Base-by-base conservation (phyloP, 1,140 invertebrate species). In the Ctenoplectra terminalis region DNA sequence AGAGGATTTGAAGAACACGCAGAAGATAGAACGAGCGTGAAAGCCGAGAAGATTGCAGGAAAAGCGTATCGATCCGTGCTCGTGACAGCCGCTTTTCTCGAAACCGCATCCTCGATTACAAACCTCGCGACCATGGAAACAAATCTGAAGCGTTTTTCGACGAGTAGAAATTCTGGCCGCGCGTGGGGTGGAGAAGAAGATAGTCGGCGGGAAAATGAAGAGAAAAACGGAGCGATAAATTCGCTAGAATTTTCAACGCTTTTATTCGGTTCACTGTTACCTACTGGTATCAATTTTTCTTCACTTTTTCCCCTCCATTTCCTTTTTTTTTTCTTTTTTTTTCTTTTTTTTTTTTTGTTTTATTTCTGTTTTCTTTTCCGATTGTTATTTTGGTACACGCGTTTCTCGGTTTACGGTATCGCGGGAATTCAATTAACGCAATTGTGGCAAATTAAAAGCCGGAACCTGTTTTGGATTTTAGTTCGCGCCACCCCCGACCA, bases 81-180 rank as follows among this genome's bases (percentile, higher is more conserved):
- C 17, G 50, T 78, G 75, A 78, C 64, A 70, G 75, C 43, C 64
- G 76, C 52, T 78, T 78, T 78, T 48, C 76, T 58, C 66, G 76
- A 78, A 71, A 71, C 76, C 66, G 66, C 52, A 46, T 54, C 66
- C 75, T 20, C 66, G 66, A 71, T 78, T 78, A 50, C 66, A 71
- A 48, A 26, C 54, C 13, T 31, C 29, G 29, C 26, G 40, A 20
- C 26, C 40, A 17, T n/a, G 43, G 40, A 15, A 78, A 78, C 66
- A 78, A 78, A 70, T 60, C 52, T 29, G 43, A 52, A 31, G 20
- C 46, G 54, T 77, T 58, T 48, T 20, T 37, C 61, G 34, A 54
- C 66, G 43, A 48, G 66, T 29, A 31, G 48, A 70, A 70, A n/a
- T 70, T 70, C 67, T 34, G 67, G 29, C 20, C 48, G 11, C 46